phyloP scores from a whole-genome alignment of 2,797 vertebrate species.

The Vespertilio murinus region DNA sequence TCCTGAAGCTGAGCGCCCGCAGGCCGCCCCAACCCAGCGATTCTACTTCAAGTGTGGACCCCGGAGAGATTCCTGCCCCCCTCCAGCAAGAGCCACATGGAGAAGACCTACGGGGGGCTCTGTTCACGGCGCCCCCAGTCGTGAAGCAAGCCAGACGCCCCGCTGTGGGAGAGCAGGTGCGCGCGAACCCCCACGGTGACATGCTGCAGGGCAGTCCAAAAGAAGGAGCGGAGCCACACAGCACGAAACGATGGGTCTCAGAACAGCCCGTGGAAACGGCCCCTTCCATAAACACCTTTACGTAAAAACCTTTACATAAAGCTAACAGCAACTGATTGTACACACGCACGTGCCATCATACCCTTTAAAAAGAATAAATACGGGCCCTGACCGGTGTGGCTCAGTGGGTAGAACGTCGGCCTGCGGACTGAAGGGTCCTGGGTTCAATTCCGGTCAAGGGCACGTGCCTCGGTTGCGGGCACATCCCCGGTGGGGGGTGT shows the following conservation, averaged over 20 bases:
- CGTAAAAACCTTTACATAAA: neutral
- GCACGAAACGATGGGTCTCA: rapidly evolving
- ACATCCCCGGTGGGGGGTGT: too few relatives aligned
- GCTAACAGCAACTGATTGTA: neutral
- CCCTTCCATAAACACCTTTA: neutral
- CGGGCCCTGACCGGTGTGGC: neutral
- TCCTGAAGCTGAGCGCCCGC: rapidly evolving
- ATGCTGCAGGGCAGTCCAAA: neutral
- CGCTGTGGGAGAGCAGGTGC: neutral
- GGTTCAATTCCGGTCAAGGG: too few relatives aligned
- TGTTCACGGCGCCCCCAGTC: neutral
- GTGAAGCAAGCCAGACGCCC: neutral
- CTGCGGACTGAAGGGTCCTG: too few relatives aligned
- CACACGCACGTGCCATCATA: neutral
- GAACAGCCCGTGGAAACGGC: neutral
- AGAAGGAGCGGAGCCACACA: neutral
- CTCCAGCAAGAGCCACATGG: neutral
- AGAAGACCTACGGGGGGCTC: neutral
- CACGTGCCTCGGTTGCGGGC: too few relatives aligned
- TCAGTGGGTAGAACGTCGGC: too few relatives aligned
- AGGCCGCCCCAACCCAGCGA: rapidly evolving
- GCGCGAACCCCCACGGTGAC: neutral
- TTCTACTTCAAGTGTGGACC: neutral
- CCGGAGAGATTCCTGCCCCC: neutral
- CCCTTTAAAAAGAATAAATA: neutral